Conservation (phyloP, 2,113 vertebrate genomes). For the Mionectes macconnelli region DNA sequence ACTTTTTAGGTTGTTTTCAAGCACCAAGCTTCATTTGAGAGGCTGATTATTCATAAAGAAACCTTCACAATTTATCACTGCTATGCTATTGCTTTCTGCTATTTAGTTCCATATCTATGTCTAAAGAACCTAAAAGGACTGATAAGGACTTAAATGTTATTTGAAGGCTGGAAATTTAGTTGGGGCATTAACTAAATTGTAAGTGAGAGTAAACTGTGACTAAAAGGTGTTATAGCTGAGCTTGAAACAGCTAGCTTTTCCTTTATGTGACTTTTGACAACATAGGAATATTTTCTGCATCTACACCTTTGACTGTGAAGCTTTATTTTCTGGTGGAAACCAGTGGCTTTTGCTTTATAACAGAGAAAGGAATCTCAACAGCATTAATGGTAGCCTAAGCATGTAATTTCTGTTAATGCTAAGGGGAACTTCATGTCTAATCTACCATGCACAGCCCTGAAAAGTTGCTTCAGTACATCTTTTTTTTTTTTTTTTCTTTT, state of each 20-base stretch:
- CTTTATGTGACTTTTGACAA: neutral
- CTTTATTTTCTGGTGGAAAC: neutral
- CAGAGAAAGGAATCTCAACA: neutral
- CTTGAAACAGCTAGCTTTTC: neutral
- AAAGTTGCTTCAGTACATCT: conserved; percentile 22
- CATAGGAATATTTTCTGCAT: neutral
- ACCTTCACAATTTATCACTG: neutral
- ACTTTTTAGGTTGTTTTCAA: neutral
- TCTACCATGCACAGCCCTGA: neutral
- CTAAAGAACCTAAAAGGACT: neutral
- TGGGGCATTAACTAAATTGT: neutral
- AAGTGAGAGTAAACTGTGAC: neutral
- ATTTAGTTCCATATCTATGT: neutral
- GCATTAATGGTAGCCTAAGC: neutral
- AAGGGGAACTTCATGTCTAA: neutral
- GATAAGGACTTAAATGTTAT: neutral
- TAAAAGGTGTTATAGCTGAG: neutral
- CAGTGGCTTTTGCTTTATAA: neutral
- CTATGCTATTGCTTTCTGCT: neutral
- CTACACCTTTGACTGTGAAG: neutral
- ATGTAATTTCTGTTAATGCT: neutral
- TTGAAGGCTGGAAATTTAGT: neutral
- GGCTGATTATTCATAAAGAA: neutral
- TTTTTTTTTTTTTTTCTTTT: neutral
- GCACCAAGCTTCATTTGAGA: neutral